Percentiles rank a stretch among this genome's conserved stretches.
phyloP scores from a whole-genome alignment of 92 coral and sea anemone genomes.

The Zoanthus solanderi region DNA sequence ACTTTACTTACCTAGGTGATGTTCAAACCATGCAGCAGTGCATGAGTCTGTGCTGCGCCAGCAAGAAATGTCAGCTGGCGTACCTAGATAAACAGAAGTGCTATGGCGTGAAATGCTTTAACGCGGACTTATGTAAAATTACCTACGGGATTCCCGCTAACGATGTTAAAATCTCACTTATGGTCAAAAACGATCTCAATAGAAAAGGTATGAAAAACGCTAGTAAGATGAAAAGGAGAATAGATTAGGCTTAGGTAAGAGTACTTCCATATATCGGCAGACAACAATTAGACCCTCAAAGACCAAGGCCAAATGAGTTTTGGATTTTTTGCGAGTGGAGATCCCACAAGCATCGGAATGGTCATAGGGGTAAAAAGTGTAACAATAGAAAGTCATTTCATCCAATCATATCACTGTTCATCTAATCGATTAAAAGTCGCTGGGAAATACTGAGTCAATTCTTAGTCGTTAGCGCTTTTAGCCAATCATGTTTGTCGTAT shows the following conservation, averaged over 20 bases:
- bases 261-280: no score
- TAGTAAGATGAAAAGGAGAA: not conserved
- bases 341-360: no score
- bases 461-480: no score
- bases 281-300: no score
- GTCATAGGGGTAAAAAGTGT: no score
- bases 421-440: no score
- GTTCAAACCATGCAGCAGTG: constrained; percentile 96
- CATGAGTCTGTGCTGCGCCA: constrained; percentile 92
- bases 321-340: no score
- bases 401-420: no score
- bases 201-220: constrained; percentile 77
- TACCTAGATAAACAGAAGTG: constrained; percentile 92
- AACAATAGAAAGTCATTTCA: no score
- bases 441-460: no score
- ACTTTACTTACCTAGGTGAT: constrained; percentile 90
- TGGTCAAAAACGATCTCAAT: constrained; percentile 92
- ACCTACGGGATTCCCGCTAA: constrained; percentile 79
- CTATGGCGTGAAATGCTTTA: constrained; percentile 92
- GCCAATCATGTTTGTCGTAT: no score
- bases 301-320: no score
- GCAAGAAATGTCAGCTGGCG: constrained; percentile 91
- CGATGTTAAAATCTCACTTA: constrained; percentile 96
- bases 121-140: constrained; percentile 85
- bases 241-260: not conserved